Base-by-base conservation (phyloP, 1,140 invertebrate species). In the Drosophila jambulina region DNA sequence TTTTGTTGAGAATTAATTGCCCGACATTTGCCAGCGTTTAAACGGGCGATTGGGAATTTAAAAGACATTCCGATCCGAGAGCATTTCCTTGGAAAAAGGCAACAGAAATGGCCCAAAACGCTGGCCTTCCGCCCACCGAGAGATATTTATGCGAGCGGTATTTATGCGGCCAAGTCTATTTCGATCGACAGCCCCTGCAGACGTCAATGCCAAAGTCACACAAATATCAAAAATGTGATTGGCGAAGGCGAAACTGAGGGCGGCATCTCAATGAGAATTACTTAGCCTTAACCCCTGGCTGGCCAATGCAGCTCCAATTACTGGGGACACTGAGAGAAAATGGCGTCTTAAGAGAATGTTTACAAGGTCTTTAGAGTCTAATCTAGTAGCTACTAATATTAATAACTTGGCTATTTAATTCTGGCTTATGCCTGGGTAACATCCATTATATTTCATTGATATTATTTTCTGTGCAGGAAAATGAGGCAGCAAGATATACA, bases 191-290 rank as follows among this genome's bases (percentile, higher is more conserved):
- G 56, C 65, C 69, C 57, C 61, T 60, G 72, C 40, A 65, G 78
- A 83, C 83, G 80, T 86, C 83, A 86, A 86, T 86, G 83, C 83
- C 83, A 86, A 86, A 86, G 83, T 87, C 83, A 86, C 62, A 87
- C 54, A 86, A 78, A 78, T 65, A 83, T 86, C 83, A 86, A 68
- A 78, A 71, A 76, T 87, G 36, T 80, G 80, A 83, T 82, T 83
- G 80, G 74, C 69, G 65, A 71, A 58, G 71, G 69, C 65, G 51
- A 84, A 76, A 80, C 61, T 68, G 68, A 81, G 45, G 46, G 49
- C 62, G 48, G 21, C 15, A 57, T 38, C 67, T 58, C 51, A 58
- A 69, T 56, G 34, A 59, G 10, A 60, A 78, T 54, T 60, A 63
- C 48, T 68, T 70, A 15, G 63, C 67, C 67, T 68, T 70, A 70